Percentiles rank a stretch among this genome's conserved stretches.
phyloP scores from a whole-genome alignment of 2,888 invertebrate genomes.

The Synergus umbraculus region DNA sequence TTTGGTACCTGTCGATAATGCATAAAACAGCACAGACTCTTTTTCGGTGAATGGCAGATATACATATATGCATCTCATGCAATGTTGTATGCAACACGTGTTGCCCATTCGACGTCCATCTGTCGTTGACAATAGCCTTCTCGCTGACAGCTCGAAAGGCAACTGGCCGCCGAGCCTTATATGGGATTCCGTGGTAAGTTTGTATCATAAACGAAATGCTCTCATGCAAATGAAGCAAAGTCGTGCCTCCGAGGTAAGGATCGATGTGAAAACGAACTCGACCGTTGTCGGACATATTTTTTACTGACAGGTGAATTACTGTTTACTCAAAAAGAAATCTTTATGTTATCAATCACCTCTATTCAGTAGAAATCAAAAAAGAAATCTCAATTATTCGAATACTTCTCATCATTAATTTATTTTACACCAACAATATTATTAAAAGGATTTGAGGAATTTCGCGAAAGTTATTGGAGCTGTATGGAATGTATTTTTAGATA shows the following conservation, averaged over 20 bases:
- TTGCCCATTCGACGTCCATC: slow-evolving; percentile 73
- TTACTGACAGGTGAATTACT: slow-evolving; percentile 34
- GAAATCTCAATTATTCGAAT: slow-evolving; percentile 19
- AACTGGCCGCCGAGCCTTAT: slow-evolving; percentile 66
- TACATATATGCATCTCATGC: slow-evolving; percentile 55
- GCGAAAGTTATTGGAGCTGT: too few relatives aligned
- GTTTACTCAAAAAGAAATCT: slow-evolving; percentile 33
- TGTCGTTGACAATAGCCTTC: slow-evolving; percentile 73
- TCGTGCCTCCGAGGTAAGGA: slow-evolving; percentile 30
- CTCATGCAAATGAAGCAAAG: slow-evolving; percentile 65
- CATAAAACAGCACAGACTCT: slow-evolving; percentile 45
- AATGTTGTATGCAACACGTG: slow-evolving; percentile 68
- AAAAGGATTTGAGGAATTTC: too few relatives aligned
- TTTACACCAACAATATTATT: too few relatives aligned
- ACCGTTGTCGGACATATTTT: slow-evolving; percentile 34
- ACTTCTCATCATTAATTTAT: not conserved
- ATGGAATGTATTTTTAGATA: too few relatives aligned
- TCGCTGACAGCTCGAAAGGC: slow-evolving; percentile 68
- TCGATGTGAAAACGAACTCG: slow-evolving; percentile 14
- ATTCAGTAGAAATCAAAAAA: slow-evolving; percentile 22
- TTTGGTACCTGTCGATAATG: slow-evolving; percentile 39
- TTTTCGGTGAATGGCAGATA: slow-evolving; percentile 46
- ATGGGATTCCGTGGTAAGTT: slow-evolving; percentile 64
- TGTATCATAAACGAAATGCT: slow-evolving; percentile 65
- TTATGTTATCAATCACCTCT: slow-evolving; percentile 14